Base-by-base conservation (phyloP, 1,140 invertebrate species). In the Nixonia krombeini region DNA sequence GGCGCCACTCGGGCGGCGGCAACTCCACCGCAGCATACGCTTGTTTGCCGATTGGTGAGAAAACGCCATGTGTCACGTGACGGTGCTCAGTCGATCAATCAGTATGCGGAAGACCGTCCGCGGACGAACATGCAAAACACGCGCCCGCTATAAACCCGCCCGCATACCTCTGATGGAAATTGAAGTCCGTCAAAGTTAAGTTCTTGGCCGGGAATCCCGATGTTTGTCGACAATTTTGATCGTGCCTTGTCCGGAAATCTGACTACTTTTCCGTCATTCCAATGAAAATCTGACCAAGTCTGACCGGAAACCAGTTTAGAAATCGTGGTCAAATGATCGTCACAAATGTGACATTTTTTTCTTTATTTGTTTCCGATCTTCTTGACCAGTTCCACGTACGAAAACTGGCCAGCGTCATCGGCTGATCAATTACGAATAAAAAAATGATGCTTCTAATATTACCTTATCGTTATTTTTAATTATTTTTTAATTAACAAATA, bases 21-120 rank as follows among this genome's bases (percentile, higher is more conserved):
- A n/a, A n/a, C n/a, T n/a, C n/a, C n/a, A n/a, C n/a, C n/a, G n/a
- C n/a, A n/a, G n/a, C n/a, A n/a, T n/a, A n/a, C n/a, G n/a, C n/a
- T 52, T 29, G 49, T 52, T 55, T 15, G 29, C 56, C 64, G 56
- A 70, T 70, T 70, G 66, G 62, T 70, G 66, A 50, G 66, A n/a
- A 64, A 64, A 45, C 51, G 59, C 56, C 67, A 61, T 37, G 61
- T 70, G 67, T 64, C 67, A 70, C 61, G 56, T 70, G 66, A 59
- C 41, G n/a, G 58, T 16, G 49, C 15, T 56, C 42, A 49, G 51
- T 70, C 62, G 61, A 70, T 70, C 67, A 70, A 65, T 70, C 67
- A 65, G 51, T 37, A 42, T n/a, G 33, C 18, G 25, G n/a, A n/a
- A 50, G 26, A 28, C 29, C 28, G 18, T 38, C 21, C 18, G 1